Base-by-base conservation (phyloP, 1,140 invertebrate species). In the Chymomyza costata region DNA sequence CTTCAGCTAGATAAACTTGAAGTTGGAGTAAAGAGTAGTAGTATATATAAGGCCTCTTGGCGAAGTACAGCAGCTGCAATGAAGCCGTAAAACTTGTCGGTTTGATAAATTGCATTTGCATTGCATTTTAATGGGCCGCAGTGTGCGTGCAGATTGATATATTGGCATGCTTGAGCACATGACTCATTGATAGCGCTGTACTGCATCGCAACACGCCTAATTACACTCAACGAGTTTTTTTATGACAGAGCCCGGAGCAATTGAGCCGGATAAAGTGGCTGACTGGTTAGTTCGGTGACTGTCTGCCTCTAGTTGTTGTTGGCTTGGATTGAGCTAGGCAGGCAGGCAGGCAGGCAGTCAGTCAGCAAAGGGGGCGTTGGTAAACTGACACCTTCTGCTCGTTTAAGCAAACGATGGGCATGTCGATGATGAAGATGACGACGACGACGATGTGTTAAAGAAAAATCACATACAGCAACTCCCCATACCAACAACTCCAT, bases 141-240 rank as follows among this genome's bases (percentile, higher is more conserved):
- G 44, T 47, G 40, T 53, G 65, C 54, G 40, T 54, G 59, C 43
- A 38, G 59, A 64, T 59, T 64, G 48, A 65, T 54, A 37, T 49
- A 50, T 64, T 58, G 48, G 31, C 44, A 37, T 38, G 49, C 17
- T 39, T 49, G 65, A 43, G 49, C 18, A 32, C 41, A 63, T 73
- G 69, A 67, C 53, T 67, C 68, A 73, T 67, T 66, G 35, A 66
- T n/a, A 67, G 68, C 39, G 45, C 44, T 47, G 50, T 46, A 31
- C 18, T 28, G 41, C 18, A 48, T 40, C 38, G 53, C 58, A 51
- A 47, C 55, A 74, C 62, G 71, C 66, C 66, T 64, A 76, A 76
- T 78, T 76, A 66, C 53, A 51, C 62, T 59, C 53, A 59, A 66
- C 63, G 71, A 51, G 61, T 62, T 65, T 69, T n/a, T n/a, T 54